These are phyloP conservation scores for Phymatocera aterrima DNA, from an alignment of 2,888 invertebrate species.

Conservation along the genomic window DNA sequence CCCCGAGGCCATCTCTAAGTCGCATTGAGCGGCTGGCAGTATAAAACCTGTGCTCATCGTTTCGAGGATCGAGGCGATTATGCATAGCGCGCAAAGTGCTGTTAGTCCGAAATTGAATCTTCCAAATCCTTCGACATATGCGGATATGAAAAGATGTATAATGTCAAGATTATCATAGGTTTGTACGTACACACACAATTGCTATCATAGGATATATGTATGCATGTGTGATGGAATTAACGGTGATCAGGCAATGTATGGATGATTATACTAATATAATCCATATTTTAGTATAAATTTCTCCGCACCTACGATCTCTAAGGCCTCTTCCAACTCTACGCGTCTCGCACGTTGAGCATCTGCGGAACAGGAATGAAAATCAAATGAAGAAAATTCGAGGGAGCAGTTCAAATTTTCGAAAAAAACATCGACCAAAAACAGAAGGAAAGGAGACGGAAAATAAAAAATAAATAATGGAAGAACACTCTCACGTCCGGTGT, in stretches of 20 bases:
- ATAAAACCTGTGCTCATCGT: slow-evolving; percentile 77
- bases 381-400: not conserved
- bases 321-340: slow-evolving; percentile 33
- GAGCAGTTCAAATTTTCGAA: not conserved
- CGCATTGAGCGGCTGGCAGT: slow-evolving; percentile 76
- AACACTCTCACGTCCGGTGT: too few relatives aligned
- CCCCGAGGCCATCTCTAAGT: slow-evolving; percentile 69
- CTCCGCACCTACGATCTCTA: slow-evolving; percentile 18
- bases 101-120: slow-evolving; percentile 76
- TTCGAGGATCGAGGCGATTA: slow-evolving; percentile 74
- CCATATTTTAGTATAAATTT: too few relatives aligned
- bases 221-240: not conserved
- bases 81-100: slow-evolving; percentile 75
- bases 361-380: not conserved
- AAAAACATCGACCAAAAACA: too few relatives aligned
- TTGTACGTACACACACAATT: not conserved
- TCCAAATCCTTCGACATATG: slow-evolving; percentile 75
- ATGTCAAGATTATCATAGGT: too few relatives aligned
- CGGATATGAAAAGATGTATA: too few relatives aligned
- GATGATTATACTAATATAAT: not conserved
- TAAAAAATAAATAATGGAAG: not conserved
- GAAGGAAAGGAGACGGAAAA: not conserved
- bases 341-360: slow-evolving; percentile 22
- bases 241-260: not conserved
- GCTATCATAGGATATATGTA: not conserved